These are phyloP conservation scores for Molossus molossus DNA, from an alignment of 2,797 vertebrate genomes.

Conservation along the genomic window DNA sequence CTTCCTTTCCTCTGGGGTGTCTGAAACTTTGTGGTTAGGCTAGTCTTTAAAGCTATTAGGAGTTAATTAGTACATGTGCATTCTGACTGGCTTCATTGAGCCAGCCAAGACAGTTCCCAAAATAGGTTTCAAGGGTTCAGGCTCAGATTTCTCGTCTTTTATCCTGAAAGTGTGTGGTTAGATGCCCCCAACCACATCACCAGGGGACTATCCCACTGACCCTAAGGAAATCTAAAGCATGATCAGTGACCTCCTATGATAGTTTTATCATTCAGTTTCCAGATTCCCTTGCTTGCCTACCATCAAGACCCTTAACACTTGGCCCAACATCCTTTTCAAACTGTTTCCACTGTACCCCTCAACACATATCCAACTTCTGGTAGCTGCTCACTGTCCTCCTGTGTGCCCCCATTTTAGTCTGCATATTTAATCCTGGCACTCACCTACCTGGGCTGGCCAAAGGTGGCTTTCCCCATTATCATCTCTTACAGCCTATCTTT, in stretches of 20 bases:
- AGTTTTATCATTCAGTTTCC: not conserved
- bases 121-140: slow-evolving; percentile 9
- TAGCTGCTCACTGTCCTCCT: not conserved
- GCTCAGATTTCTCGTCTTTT: slow-evolving; percentile 9
- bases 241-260: not conserved
- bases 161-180: slow-evolving; percentile 25
- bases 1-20: not conserved
- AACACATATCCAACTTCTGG: not conserved
- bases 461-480: not conserved
- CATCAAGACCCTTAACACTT: not conserved
- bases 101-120: slow-evolving; percentile 17
- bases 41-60: slow-evolving; percentile 2
- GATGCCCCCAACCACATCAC: not conserved
- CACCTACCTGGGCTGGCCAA: not conserved
- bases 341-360: not conserved
- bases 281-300: not conserved
- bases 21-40: slow-evolving; percentile 50
- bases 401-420: not conserved
- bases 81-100: not conserved
- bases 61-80: slow-evolving; percentile 43
- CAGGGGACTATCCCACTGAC: not conserved
- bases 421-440: not conserved
- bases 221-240: slow-evolving; percentile 15
- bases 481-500: not conserved
- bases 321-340: not conserved